Conservation (phyloP, 2,888 invertebrate genomes). For the Calameuta pallipes region DNA sequence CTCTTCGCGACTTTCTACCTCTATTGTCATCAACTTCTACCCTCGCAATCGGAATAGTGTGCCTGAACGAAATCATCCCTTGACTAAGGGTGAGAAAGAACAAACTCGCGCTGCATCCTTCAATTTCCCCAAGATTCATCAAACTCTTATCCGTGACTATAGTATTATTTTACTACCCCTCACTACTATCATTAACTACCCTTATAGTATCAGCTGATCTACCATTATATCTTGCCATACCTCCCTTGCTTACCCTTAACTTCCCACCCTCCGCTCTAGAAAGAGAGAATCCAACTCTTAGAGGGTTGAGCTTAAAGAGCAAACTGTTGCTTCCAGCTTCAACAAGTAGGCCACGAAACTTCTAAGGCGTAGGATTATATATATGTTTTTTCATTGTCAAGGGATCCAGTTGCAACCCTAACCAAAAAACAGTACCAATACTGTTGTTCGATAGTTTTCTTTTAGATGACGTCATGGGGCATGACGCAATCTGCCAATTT, state of each 20-base stretch:
- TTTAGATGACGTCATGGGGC: neutral
- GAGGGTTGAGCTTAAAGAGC: constrained; percentile 47
- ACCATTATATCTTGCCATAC: neutral
- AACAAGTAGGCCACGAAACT: constrained; percentile 54
- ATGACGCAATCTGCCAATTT: neutral
- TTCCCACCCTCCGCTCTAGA: neutral
- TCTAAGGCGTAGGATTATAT: neutral
- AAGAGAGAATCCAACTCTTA: neutral
- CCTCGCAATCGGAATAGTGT: neutral
- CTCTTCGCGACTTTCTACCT: neutral
- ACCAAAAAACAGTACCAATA: neutral
- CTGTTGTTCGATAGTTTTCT: too few species aligned
- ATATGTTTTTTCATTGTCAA: neutral
- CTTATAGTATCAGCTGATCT: neutral
- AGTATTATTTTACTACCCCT: neutral
- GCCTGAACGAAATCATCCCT: too few species aligned
- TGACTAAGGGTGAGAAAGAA: too few species aligned
- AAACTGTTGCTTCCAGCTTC: constrained; percentile 64
- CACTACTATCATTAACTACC: neutral
- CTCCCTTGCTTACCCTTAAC: neutral
- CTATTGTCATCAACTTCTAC: neutral
- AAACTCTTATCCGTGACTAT: neutral
- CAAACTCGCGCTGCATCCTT: too few species aligned
- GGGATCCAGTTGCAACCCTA: neutral
- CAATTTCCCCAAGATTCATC: neutral